These are phyloP conservation scores for Todiramphus saurophagus DNA, from an alignment of 2,113 vertebrate genomes.

Conservation along the genomic window DNA sequence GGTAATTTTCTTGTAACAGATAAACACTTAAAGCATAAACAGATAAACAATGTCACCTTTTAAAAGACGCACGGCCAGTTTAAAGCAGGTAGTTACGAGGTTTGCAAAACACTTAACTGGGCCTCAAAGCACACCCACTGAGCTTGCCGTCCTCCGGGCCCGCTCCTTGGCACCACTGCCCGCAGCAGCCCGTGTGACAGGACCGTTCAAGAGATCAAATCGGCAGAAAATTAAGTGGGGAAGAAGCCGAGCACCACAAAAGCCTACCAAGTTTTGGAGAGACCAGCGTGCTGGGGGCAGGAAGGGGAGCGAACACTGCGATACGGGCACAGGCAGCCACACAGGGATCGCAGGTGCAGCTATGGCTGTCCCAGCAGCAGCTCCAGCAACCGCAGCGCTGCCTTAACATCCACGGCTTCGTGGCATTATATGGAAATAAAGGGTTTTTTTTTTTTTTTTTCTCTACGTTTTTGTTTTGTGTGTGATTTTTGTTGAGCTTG, in stretches of 20 bases:
- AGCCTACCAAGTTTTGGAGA: background rate
- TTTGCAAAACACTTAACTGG: background rate
- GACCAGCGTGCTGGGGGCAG: fast-evolving
- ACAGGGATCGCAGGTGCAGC: fast-evolving
- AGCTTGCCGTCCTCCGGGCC: background rate
- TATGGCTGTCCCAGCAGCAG: background rate
- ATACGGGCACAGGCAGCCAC: fast-evolving
- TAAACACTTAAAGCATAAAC: background rate
- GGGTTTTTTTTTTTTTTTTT: fast-evolving
- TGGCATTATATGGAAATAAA: background rate
- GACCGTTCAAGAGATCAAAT: background rate
- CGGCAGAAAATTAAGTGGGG: fast-evolving
- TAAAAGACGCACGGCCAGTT: background rate
- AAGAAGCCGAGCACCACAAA: background rate
- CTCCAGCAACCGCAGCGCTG: fast-evolving
- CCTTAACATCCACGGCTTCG: fast-evolving
- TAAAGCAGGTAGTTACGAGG: background rate
- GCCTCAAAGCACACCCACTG: fast-evolving
- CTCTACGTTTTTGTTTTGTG: background rate
- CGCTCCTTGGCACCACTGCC: background rate
- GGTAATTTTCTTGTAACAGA: background rate
- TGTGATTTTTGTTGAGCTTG: background rate
- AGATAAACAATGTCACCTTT: too few species aligned
- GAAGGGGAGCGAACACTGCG: background rate
- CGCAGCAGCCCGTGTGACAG: background rate